Base-by-base conservation (phyloP, 2,113 vertebrate species). In the Salvelinus sp. region DNA sequence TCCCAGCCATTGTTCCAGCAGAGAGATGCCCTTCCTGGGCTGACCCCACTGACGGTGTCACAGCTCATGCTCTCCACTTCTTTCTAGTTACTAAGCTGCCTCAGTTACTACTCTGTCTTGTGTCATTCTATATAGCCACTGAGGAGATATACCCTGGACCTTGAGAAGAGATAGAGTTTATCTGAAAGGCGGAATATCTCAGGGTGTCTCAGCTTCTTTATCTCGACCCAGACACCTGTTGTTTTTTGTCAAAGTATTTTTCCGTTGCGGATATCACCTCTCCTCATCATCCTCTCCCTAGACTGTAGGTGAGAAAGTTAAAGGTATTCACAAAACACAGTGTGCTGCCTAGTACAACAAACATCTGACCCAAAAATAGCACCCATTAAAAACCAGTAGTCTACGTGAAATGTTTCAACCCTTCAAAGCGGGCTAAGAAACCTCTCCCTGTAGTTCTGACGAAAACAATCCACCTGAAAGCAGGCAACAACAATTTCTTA, bases 1-100 rank as follows among this genome's bases (percentile, higher is more conserved):
- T 79, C 86, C 86, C 75, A 79, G 83, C 86, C 79, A 90, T 92
- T 92, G 91, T 92, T 91, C 83, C 76, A 84, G 81, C 1, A 63
- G 68, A 60, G 75, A 27, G 73, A 81, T 78, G 85, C 84, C 83
- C 84, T 91, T 91, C 90, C 91, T 92, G 91, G 48, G 2, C 78
- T 67, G 79, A 84, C 74, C 80, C 73, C 74, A 79, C 1, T 44
- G 76, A 63, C 47, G 28, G 69, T 81, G 79, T 77, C 60, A 76
- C 75, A 60, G 75, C 76, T 69, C 66, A 23, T 30, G 38, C 72
- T 78, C 79, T 81, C 73, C 71, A 0, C 69, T 67, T 67, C 28
- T n/a, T 28, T 68, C 28, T 27, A 30, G 27, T 33, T 3, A 13
- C 30, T 66, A 16, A 16, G 23, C 3, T 9, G 58, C 58, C 6